Percentiles rank a stretch among this genome's conserved stretches.
Conservation (phyloP, 2,888 invertebrate genomes). For the Endomychus coccineus region DNA sequence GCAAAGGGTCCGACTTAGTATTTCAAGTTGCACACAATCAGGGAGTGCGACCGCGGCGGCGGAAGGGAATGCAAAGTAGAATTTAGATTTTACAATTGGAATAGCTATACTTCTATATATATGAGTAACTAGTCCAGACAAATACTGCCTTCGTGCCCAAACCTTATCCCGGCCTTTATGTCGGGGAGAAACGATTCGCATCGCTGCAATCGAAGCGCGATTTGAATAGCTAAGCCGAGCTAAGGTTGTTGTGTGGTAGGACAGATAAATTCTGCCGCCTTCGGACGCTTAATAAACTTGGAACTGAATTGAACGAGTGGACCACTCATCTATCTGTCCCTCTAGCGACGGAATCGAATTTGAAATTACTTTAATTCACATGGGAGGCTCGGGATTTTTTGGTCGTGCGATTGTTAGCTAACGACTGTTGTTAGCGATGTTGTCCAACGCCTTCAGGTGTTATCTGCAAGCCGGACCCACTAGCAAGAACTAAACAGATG, state of each 20-base stretch:
- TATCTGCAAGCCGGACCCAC: no score
- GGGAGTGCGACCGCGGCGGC: slow-evolving; percentile 16
- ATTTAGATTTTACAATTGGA: slow-evolving; percentile 45
- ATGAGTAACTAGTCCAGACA: slow-evolving; percentile 38
- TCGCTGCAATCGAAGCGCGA: slow-evolving; percentile 45
- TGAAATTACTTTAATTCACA: slow-evolving; percentile 48
- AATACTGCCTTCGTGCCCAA: slow-evolving; percentile 16
- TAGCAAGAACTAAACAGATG: no score
- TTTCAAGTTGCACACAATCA: slow-evolving; percentile 24
- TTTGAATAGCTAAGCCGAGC: slow-evolving; percentile 46
- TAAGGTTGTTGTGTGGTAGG: slow-evolving; percentile 43
- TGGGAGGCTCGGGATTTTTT: slow-evolving; percentile 45
- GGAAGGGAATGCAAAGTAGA: slow-evolving; percentile 44
- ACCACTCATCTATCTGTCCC: slow-evolving; percentile 47
- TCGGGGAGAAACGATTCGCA: slow-evolving; percentile 37
- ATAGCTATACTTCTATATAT: slow-evolving; percentile 43
- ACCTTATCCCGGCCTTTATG: no score
- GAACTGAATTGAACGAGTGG: slow-evolving; percentile 40
- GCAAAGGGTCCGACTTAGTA: slow-evolving; percentile 19
- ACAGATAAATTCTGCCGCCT: slow-evolving; percentile 38
- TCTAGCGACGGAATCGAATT: slow-evolving; percentile 46
- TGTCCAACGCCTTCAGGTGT: slow-evolving; percentile 2
- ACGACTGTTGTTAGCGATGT: slow-evolving; percentile 41
- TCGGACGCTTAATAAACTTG: slow-evolving; percentile 36
- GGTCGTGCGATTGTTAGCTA: slow-evolving; percentile 39